These are phyloP conservation scores for Anaspis maculata DNA, from an alignment of 2,888 invertebrate genomes.

Conservation along the genomic window DNA sequence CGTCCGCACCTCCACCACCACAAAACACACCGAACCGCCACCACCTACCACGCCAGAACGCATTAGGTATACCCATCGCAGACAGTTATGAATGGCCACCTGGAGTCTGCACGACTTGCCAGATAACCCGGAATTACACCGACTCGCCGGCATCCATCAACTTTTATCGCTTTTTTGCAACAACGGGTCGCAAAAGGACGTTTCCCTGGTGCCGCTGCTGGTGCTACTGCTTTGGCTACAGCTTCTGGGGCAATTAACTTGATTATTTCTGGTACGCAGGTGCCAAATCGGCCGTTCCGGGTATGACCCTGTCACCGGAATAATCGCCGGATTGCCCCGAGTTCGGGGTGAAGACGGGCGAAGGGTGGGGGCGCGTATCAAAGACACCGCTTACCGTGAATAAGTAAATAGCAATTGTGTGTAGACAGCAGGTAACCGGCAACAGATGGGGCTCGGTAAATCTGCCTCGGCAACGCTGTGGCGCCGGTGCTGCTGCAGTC, in stretches of 20 bases:
- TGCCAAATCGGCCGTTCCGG: too few species aligned
- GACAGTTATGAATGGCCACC: constrained; percentile 13
- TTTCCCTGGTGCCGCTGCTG: too few species aligned
- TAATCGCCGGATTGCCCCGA: constrained; percentile 1
- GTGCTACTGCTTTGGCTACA: too few species aligned
- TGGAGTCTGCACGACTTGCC: constrained; percentile 7
- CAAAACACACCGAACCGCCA: too few species aligned
- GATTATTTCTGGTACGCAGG: constrained; percentile 9
- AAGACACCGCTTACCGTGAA: constrained; percentile 8
- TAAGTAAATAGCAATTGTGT: constrained; percentile 10
- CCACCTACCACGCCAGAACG: too few species aligned
- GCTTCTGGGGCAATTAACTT: constrained; percentile 4
- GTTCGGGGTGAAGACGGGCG: constrained; percentile 3
- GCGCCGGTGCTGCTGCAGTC: constrained; percentile 2
- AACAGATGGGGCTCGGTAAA: constrained; percentile 9
- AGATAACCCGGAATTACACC: constrained; percentile 7
- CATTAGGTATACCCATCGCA: constrained; percentile 5
- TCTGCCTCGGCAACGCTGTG: constrained; percentile 10
- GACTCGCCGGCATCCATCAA: constrained; percentile 7
- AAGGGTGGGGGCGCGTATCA: constrained; percentile 2
- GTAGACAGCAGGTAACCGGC: constrained; percentile 6
- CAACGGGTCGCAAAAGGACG: not conserved
- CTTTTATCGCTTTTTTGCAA: constrained; percentile 5
- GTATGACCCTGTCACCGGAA: constrained; percentile 1
- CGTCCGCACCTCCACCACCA: too few species aligned